Percentiles rank a stretch among this genome's conserved stretches.
Conservation (phyloP, 2,888 invertebrate genomes). For the Ornithoptera alexandrae region DNA sequence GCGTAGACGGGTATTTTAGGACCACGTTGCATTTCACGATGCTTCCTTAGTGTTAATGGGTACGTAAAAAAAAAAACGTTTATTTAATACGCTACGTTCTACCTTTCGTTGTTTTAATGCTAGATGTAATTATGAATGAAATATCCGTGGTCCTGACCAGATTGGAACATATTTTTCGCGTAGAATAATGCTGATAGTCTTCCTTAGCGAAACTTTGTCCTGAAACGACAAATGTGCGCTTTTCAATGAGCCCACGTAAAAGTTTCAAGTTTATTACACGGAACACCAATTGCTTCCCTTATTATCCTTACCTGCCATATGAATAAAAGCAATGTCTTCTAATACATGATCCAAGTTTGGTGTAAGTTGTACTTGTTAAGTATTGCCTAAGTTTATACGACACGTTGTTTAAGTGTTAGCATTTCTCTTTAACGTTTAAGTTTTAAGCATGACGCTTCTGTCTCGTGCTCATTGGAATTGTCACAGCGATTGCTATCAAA, state of each 20-base stretch:
- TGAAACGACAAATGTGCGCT: slow-evolving; percentile 6
- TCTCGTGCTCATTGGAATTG: slow-evolving; percentile 32
- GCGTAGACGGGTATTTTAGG: slow-evolving; percentile 13
- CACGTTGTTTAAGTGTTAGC: slow-evolving; percentile 72
- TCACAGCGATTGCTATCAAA: slow-evolving; percentile 11
- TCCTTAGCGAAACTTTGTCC: slow-evolving; percentile 22
- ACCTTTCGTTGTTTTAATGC: slow-evolving; percentile 36
- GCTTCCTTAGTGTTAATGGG: slow-evolving; percentile 60
- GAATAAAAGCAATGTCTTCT: slow-evolving; percentile 33
- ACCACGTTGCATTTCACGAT: slow-evolving; percentile 44
- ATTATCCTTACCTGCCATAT: slow-evolving; percentile 23
- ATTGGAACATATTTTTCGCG: slow-evolving; percentile 9
- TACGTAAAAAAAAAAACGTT: slow-evolving; percentile 46
- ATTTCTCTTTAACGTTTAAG: slow-evolving; percentile 69
- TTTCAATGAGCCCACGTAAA: slow-evolving; percentile 1
- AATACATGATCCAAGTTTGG: slow-evolving; percentile 43
- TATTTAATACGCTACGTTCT: slow-evolving; percentile 35
- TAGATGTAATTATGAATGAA: slow-evolving; percentile 36
- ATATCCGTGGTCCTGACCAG: slow-evolving; percentile 5
- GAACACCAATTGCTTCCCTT: slow-evolving; percentile 9
- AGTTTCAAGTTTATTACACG: slow-evolving; percentile 6
- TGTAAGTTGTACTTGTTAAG: slow-evolving; percentile 72
- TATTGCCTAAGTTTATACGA: slow-evolving; percentile 76
- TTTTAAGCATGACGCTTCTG: slow-evolving; percentile 63
- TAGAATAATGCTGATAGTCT: slow-evolving; percentile 27